Evolutionary conservation across 2,888 invertebrate genomes (phyloP), one percentile per base, ranked within the genome.

Genomic region (Caradrina kadenii): DNA sequence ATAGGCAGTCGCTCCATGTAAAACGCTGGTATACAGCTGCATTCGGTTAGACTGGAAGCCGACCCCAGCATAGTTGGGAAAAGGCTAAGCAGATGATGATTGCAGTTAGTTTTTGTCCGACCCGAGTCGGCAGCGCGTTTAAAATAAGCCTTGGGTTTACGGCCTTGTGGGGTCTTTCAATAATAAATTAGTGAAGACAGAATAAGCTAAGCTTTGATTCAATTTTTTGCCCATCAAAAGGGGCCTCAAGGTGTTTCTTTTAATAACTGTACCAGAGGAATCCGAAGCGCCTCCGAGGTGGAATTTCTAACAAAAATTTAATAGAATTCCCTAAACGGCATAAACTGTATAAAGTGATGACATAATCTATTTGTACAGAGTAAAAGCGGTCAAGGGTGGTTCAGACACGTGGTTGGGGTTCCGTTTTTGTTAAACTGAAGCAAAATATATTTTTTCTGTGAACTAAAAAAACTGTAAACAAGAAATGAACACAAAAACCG

Each of bases 251-350:
- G 21, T 31, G 13, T 22, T 22, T 48, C 10, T 42, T 54, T 73
- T 21, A 11, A 39, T 45, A 53, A 54, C 54, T n/a, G 13, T 70
- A 39, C 39, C n/a, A 45, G 19, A n/a, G 11, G 15, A 54, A 54
- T 39, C 53, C 11, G 15, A 53, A 69, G 21, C 15, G 17, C 31
- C 7, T n/a, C n/a, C 0, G 21, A 21, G 11, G 4, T 35, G 26
- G 10, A 26, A 26, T 53, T 15, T 48, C 21, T 54, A 19, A 48
- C 21, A 63, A 54, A 10, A 48, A 63, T 54, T 53, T 61, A 45
- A 72, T 69, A 53, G 22, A 48, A 48, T 63, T 72, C 53, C 39
- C 8, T 39, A 48, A 72, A 53, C 35, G 48, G 26, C 26, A 48
- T 22, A 26, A 72, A 53, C 35, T 48, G 26, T 39, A 48, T 19